Base-by-base conservation (phyloP, 2,113 vertebrate genomes). In the Myotis davidii region DNA sequence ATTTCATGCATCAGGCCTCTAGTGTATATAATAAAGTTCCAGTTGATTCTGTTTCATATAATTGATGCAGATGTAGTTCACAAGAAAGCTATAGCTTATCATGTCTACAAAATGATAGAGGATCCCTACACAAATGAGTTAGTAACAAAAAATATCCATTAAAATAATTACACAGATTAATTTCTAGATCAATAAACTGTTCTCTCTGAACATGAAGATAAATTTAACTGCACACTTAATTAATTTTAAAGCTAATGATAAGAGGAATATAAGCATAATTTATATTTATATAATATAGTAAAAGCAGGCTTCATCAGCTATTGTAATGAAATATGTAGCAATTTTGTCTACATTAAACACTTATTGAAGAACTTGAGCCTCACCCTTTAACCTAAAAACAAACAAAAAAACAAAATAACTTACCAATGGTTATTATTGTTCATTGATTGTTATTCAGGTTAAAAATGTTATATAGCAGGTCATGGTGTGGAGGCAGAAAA, bases 131-230 rank as follows among this genome's bases (percentile, higher is more conserved):
- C 39, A 90, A 78, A 77, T 67, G 85, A 77, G 34, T 88, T 76
- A 89, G 59, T 72, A 95, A 84, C 81, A 87, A 92, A 94, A 96
- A 92, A 87, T 90, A 74, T 4, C 29, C 76, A 87, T 89, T 92
- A 74, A 72, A 27, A 8, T 84, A 92, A 88, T 88, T 92, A 65
- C 18, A 78, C 77, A 94, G 76, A 21, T 92, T 78, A 90, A 78
- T 84, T 89, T 94, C 64, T 87, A 79, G 48, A 95, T 52, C 85
- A 95, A 59, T 94, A 81, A 84, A 45, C 39, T 52, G 23, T 59
- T 84, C 27, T 67, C 82, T 94, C 20, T 90, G 39, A 59, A 59
- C 48, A 70, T 64, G 72, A 94, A 81, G 64, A 90, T 61, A 94
- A 92, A 94, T 92, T 94, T 83, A 86, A 69, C 50, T 84, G 12